These are phyloP conservation scores for Acanthornis magna DNA, from an alignment of 2,797 vertebrate genomes.

Conservation along the genomic window DNA sequence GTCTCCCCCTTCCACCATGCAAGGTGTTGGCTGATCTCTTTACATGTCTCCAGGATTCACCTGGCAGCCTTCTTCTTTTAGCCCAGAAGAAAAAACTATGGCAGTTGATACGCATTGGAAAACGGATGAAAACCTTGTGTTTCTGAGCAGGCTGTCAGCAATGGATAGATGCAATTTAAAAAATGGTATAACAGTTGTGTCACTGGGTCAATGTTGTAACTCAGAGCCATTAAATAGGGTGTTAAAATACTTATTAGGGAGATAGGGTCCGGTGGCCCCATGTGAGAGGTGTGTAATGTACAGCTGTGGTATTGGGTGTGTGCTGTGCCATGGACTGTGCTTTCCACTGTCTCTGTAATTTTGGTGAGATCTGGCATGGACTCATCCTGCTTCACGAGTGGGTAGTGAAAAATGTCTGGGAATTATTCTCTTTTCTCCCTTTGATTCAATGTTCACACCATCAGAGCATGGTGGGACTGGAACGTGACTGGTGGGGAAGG, in stretches of 20 bases:
- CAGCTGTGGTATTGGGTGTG: background rate
- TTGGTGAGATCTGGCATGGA: background rate
- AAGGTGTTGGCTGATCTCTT: background rate
- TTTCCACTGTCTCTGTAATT: fast-evolving
- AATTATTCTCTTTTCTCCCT: background rate
- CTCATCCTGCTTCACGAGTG: background rate
- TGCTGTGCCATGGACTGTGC: fast-evolving
- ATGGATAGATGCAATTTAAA: background rate
- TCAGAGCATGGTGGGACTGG: background rate
- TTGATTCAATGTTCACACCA: background rate
- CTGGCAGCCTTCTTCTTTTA: background rate
- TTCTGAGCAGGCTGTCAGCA: background rate
- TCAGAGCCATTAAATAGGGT: background rate
- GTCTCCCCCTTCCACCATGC: fast-evolving
- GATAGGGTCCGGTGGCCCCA: background rate
- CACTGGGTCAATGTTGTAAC: fast-evolving
- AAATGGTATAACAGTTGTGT: background rate
- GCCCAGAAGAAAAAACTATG: background rate
- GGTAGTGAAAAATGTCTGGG: background rate
- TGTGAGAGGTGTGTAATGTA: fast-evolving
- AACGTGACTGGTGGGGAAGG: background rate
- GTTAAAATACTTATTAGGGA: background rate
- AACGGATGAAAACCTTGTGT: background rate
- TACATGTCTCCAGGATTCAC: background rate
- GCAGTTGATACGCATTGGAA: background rate